A percentile compares a stretch with the other conserved stretches of the same genome.
Conservation (phyloP, 1,140 invertebrate genomes). For the Brachionus rubens region DNA sequence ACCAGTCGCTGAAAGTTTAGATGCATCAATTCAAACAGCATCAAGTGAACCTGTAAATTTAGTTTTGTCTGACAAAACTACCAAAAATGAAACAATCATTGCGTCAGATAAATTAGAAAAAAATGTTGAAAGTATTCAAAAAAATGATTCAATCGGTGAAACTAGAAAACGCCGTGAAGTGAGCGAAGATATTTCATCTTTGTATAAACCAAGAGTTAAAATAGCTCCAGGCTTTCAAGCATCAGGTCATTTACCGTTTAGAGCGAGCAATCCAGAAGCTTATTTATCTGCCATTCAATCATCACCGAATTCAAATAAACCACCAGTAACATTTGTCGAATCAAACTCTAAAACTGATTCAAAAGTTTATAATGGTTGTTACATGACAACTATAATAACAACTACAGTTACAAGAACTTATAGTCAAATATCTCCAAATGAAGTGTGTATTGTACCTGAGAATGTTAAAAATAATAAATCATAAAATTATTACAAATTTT, state of each 20-base stretch:
- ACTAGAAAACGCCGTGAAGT: too few relatives aligned
- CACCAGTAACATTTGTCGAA: not conserved
- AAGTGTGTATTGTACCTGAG: not conserved
- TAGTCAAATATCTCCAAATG: not conserved
- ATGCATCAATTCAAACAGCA: too few relatives aligned
- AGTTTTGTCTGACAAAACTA: too few relatives aligned
- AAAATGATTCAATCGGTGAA: too few relatives aligned
- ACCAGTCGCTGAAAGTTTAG: too few relatives aligned
- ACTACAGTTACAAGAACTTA: not conserved
- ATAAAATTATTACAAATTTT: not conserved
- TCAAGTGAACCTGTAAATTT: too few relatives aligned
- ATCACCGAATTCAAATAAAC: too few relatives aligned
- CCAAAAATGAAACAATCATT: too few relatives aligned
- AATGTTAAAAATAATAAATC: not conserved
- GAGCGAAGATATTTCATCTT: too few relatives aligned
- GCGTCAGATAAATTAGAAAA: too few relatives aligned
- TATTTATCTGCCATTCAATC: too few relatives aligned
- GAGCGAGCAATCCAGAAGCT: not conserved
- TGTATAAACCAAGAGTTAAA: not conserved
- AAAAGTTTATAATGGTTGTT: not conserved
- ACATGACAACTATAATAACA: not conserved
- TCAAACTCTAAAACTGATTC: conserved; percentile 6
- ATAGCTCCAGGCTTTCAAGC: not conserved
- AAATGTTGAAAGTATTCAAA: too few relatives aligned
- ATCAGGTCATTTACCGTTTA: not conserved